phyloP scores from a whole-genome alignment of 2,113 vertebrate genomes.

The Centrocercus urophasianus region DNA sequence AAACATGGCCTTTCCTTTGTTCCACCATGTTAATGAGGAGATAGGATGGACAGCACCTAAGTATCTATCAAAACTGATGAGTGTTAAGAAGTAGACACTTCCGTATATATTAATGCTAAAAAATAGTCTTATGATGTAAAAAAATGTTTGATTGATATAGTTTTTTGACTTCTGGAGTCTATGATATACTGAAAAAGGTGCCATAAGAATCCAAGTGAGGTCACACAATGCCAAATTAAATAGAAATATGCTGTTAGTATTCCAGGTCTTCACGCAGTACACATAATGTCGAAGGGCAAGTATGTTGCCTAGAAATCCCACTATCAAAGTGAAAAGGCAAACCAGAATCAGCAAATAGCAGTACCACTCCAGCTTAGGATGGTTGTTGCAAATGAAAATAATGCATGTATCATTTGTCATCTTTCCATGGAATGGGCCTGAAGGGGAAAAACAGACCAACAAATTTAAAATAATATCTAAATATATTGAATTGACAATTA shows the following conservation, averaged over 20 bases:
- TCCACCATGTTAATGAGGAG: conserved; percentile 81
- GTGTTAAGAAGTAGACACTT: conserved; percentile 82
- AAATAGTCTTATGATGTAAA: conserved; percentile 76
- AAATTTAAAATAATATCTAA: neutral
- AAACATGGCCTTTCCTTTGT: conserved; percentile 73
- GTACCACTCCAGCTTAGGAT: conserved; percentile 72
- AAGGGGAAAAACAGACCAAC: conserved; percentile 42
- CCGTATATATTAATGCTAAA: conserved; percentile 83
- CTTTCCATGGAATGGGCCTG: neutral
- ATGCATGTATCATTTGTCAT: conserved; percentile 47
- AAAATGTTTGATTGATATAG: conserved; percentile 62
- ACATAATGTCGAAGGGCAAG: conserved; percentile 76
- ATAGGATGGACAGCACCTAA: conserved; percentile 81
- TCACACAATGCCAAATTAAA: conserved; percentile 84
- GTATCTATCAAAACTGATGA: conserved; percentile 84
- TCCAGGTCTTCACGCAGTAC: conserved; percentile 71
- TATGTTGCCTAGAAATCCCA: conserved; percentile 81
- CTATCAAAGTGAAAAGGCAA: conserved; percentile 69
- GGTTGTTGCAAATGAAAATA: conserved; percentile 69
- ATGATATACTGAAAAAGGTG: conserved; percentile 79
- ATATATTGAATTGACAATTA: neutral
- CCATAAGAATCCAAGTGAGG: conserved; percentile 80
- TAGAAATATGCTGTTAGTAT: conserved; percentile 77
- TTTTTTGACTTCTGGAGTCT: conserved; percentile 49
- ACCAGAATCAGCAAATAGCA: conserved; percentile 79